phyloP scores from a whole-genome alignment of 2,113 vertebrate species.

The Zootoca vivipara region DNA sequence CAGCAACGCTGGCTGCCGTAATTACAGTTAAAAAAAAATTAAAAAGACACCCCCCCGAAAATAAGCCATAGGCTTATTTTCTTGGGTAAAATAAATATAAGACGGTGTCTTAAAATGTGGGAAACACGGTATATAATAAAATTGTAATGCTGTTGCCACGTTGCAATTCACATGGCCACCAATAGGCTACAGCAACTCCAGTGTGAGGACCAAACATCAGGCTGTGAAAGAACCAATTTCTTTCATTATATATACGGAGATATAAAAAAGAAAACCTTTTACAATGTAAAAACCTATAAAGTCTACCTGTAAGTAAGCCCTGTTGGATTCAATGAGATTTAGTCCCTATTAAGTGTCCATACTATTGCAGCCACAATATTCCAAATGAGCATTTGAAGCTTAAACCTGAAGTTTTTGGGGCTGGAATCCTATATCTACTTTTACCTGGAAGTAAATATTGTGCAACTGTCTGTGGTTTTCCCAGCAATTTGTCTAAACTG shows the following conservation, averaged over 20 bases:
- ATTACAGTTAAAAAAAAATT: too few relatives aligned
- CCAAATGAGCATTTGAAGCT: neutral
- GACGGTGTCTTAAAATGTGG: too few relatives aligned
- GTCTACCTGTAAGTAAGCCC: neutral
- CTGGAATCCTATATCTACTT: neutral
- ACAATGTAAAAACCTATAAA: neutral
- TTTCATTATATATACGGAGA: neutral
- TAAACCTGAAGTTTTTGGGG: neutral
- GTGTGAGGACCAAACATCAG: too few relatives aligned
- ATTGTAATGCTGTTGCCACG: too few relatives aligned
- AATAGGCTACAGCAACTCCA: too few relatives aligned
- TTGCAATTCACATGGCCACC: too few relatives aligned
- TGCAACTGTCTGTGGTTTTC: neutral
- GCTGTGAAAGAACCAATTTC: too few relatives aligned
- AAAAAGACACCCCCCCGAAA: too few relatives aligned
- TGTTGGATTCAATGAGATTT: neutral
- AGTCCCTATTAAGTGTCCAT: neutral
- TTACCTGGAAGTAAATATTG: neutral
- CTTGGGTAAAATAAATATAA: too few relatives aligned
- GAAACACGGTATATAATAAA: too few relatives aligned
- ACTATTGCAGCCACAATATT: neutral
- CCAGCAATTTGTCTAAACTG: neutral
- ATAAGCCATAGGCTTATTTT: too few relatives aligned
- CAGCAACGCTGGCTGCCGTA: too few relatives aligned
- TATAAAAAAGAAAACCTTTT: neutral